These are phyloP conservation scores for Oxyscelio sp. DNA, from an alignment of 2,888 invertebrate genomes.

Conservation along the genomic window DNA sequence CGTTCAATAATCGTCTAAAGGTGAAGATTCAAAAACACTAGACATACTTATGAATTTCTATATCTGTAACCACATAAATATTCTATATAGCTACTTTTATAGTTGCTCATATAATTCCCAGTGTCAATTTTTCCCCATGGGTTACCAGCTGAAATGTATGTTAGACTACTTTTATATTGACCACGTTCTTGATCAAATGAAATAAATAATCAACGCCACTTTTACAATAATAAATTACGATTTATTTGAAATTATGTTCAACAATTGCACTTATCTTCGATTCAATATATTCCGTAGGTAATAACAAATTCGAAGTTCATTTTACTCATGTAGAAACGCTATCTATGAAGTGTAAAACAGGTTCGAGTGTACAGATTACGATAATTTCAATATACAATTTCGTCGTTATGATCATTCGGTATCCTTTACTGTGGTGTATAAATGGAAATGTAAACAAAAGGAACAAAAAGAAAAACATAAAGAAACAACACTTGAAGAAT, in stretches of 20 bases:
- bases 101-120: no score
- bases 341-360: slow-evolving; percentile 70
- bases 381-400: slow-evolving; percentile 66
- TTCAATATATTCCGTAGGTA: slow-evolving; percentile 41
- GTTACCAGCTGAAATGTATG: no score
- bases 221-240: slow-evolving; percentile 86
- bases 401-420: slow-evolving; percentile 37
- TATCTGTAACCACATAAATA: no score
- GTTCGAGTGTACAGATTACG: slow-evolving; percentile 37
- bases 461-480: no score
- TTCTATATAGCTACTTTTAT: no score
- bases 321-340: slow-evolving; percentile 68
- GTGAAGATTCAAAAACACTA: no score
- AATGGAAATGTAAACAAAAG: slow-evolving; percentile 42
- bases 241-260: slow-evolving; percentile 86
- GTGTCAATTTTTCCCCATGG: no score
- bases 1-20: no score
- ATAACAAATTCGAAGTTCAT: slow-evolving; percentile 55
- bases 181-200: no score
- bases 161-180: no score
- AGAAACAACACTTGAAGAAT: slow-evolving; percentile 13
- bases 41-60: no score
- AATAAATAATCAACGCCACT: neutral
- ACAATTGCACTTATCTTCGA: slow-evolving; percentile 83
- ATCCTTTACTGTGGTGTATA: slow-evolving; percentile 29